phyloP scores from a whole-genome alignment of 2,888 invertebrate genomes.

The Saturnia pavonia region DNA sequence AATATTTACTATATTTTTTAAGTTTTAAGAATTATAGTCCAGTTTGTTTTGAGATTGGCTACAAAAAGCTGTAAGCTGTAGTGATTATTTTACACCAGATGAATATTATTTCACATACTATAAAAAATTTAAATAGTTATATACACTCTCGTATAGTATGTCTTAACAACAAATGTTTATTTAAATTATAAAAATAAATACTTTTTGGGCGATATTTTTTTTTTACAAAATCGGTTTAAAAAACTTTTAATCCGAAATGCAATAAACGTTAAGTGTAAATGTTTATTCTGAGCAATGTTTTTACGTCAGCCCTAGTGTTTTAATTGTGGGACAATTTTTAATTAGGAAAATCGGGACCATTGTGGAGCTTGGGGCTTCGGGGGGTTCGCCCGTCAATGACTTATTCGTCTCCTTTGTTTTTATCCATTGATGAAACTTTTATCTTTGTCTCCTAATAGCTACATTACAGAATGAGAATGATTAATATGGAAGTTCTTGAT shows the following conservation, averaged over 20 bases:
- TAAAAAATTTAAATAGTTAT: too few species aligned
- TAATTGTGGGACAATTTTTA: slow-evolving; percentile 75
- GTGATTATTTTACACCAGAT: too few species aligned
- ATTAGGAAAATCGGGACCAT: slow-evolving; percentile 74
- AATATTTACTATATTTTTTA: too few species aligned
- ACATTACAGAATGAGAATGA: slow-evolving; percentile 62
- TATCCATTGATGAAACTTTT: slow-evolving; percentile 52
- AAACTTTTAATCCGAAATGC: not conserved
- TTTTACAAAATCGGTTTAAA: too few species aligned
- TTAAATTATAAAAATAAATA: too few species aligned
- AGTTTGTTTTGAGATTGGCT: too few species aligned
- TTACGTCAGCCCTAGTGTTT: slow-evolving; percentile 25
- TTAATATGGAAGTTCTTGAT: not conserved
- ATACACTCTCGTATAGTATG: too few species aligned
- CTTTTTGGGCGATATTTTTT: too few species aligned
- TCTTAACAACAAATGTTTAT: too few species aligned
- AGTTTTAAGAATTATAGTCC: too few species aligned
- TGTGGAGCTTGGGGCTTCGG: slow-evolving; percentile 39
- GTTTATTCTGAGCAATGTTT: slow-evolving; percentile 9
- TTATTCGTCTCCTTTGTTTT: slow-evolving; percentile 64
- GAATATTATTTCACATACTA: too few species aligned
- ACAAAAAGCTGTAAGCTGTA: too few species aligned
- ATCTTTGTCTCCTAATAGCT: slow-evolving; percentile 46
- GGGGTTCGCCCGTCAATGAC: slow-evolving; percentile 56
- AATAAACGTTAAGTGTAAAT: slow-evolving; percentile 19